Base-by-base conservation (phyloP, 2,797 vertebrate species). In the Cossypha dichroa region DNA sequence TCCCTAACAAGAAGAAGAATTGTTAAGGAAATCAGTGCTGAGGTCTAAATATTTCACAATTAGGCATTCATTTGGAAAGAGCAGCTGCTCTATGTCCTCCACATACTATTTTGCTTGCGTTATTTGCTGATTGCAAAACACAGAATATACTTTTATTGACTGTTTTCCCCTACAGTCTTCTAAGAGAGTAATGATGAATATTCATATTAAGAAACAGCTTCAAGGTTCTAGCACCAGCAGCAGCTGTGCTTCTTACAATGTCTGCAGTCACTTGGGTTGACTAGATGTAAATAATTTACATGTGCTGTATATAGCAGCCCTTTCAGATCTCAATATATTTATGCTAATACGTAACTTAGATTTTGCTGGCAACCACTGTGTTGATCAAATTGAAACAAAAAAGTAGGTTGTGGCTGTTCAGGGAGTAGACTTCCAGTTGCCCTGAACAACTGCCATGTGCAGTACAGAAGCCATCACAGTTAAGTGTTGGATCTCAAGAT, bases 241-340 rank as follows among this genome's bases (percentile, higher is more conserved):
- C 95, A 96, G 94, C 96, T 97, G 93, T 93, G 93, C 78, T 90
- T 73, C 90, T 76, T 83, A 94, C 84, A 94, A 91, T 95, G 87
- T 94, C 87, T 97, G 75, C 93, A 97, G 80, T 94, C 96, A 94
- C 77, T 95, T 92, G 80, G 81, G 76, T 85, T 91, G 82, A 92
- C 86, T 93, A 55, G 68, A 93, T 96, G 82, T 97, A 96, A 96
- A 97, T 97, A 96, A 97, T 97, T 98, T 96, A 97, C 93, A 66
- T 75, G 90, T 73, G 45, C 60, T 93, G 64, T 68, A 95, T 77
- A 94, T 77, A 97, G 86, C 75, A 97, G 70, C 56, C 48, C 66
- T 94, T 96, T 96, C 93, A 91, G 95, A 77, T 91, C 86, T 91
- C 79, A 76, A 73, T 93, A 85, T 87, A 94, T 95, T 83, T 90